Conservation (phyloP, 2,113 vertebrate genomes). For the Cryptotis parvus region DNA sequence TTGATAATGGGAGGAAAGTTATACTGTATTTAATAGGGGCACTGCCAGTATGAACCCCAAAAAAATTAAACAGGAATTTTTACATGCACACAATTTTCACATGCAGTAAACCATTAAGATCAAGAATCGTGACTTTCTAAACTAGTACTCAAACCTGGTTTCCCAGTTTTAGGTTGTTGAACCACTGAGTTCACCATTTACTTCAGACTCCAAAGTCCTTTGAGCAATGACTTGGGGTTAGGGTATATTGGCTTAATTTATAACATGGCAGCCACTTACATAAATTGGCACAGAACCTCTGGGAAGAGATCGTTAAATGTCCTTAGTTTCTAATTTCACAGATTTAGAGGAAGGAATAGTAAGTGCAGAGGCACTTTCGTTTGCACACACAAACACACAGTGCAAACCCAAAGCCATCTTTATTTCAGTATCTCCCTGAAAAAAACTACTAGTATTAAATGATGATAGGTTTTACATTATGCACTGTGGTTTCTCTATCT, state of each 20-base stretch:
- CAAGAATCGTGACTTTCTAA: not conserved
- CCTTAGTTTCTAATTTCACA: constrained; percentile 40
- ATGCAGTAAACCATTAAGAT: constrained; percentile 28
- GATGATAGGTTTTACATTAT: not conserved
- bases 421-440: constrained; percentile 32
- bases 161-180: not conserved
- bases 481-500: not conserved
- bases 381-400: too few species aligned
- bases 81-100: not conserved
- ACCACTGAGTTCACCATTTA: not conserved
- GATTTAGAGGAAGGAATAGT: not conserved
- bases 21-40: not conserved
- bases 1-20: not conserved
- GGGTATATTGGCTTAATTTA: not conserved
- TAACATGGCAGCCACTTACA: constrained; percentile 10
- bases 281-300: constrained; percentile 16
- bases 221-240: not conserved
- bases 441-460: not conserved
- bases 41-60: not conserved
- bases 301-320: constrained; percentile 19
- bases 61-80: not conserved
- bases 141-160: not conserved
- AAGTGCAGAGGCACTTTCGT: too few species aligned
- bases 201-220: not conserved
- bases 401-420: too few species aligned